Evolutionary conservation across 30 jellyfish, hydroid and myxozoan species (phyloP), one percentile per base, ranked within the genome.

Genomic region (Rhopilema esculentum): DNA sequence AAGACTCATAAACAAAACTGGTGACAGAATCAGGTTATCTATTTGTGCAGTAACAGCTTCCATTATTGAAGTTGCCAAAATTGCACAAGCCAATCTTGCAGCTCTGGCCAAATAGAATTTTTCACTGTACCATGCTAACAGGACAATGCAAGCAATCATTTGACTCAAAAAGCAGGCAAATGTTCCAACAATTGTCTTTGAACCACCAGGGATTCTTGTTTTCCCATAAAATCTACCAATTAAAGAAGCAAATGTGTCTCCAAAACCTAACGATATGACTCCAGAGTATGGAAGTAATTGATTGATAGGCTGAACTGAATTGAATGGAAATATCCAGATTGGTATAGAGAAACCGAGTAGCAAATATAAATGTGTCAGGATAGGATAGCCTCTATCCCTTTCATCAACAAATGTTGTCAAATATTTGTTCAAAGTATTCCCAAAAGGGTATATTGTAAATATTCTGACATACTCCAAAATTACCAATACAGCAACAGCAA

Each of bases 241-340:
- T 0, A 95, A 69, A 32, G 99, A 95, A 17, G 99, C 99, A 89
- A 77, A 86, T 31, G 99, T 40, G 66, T 95, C 99, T 15, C 99
- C 99, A 84, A 95, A 31, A 12, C 98, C 97, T 12, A 95, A 85
- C 1, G 99, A 85, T 18, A 91, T 82, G 8, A 95, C 93, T 20
- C 99, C 99, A 87, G 97, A 77, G 80, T 78, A 82, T 29, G 90
- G 88, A 12, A 88, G 66, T 21, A 78, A 48, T n/a, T 26, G 52
- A 28, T 61, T 27, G 30, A 53, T 21, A 6, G 83, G 33, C 4
- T 51, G 62, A 18, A 15, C 17, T 7, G 79, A 17, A 16, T 31
- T 19, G 69, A 88, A 72, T 24, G 97, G 80, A 28, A 88, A 88
- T 7, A 88, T 29, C 97, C 97, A 85, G 49, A 95, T 31, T 66